Evolutionary conservation across 2,113 vertebrate species (phyloP).

Genomic region (Malurus melanocephalus): DNA sequence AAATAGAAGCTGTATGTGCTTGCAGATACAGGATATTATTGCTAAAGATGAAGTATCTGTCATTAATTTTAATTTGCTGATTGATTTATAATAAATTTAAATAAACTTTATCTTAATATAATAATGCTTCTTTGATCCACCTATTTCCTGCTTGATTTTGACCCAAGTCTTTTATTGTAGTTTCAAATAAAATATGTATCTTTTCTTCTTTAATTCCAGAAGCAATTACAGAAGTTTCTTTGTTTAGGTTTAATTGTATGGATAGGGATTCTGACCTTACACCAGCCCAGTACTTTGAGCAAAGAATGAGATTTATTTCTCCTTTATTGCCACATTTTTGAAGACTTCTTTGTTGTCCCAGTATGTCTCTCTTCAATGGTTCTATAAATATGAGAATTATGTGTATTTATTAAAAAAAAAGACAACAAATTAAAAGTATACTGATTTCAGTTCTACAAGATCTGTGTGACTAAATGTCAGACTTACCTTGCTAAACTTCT

Average conservation of each 20-base stretch:
- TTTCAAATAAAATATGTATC: slow-evolving; percentile 17
- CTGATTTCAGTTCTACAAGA: neutral
- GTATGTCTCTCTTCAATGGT: neutral
- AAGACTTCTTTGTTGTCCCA: neutral
- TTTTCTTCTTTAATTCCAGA: slow-evolving; percentile 39
- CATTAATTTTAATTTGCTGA: slow-evolving; percentile 49
- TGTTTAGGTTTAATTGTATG: neutral
- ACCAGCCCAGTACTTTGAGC: neutral
- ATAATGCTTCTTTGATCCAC: slow-evolving; percentile 42
- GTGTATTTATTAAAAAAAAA: neutral
- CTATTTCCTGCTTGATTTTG: slow-evolving; percentile 60
- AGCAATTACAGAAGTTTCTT: neutral
- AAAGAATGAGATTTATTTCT: neutral
- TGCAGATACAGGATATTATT: slow-evolving; percentile 47
- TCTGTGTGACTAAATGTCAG: neutral
- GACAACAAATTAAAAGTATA: neutral
- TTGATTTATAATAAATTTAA: slow-evolving; percentile 67
- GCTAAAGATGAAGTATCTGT: slow-evolving; percentile 42
- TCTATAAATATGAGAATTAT: neutral
- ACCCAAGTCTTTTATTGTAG: slow-evolving; percentile 29
- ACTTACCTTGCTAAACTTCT: neutral
- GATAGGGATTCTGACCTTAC: neutral
- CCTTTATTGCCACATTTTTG: neutral
- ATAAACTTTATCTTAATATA: slow-evolving; percentile 60
- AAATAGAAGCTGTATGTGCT: slow-evolving; percentile 46